Evolutionary conservation across 2,113 vertebrate species (phyloP), one percentile per base, ranked within the genome.

Genomic region (Oryzias melastigma): DNA sequence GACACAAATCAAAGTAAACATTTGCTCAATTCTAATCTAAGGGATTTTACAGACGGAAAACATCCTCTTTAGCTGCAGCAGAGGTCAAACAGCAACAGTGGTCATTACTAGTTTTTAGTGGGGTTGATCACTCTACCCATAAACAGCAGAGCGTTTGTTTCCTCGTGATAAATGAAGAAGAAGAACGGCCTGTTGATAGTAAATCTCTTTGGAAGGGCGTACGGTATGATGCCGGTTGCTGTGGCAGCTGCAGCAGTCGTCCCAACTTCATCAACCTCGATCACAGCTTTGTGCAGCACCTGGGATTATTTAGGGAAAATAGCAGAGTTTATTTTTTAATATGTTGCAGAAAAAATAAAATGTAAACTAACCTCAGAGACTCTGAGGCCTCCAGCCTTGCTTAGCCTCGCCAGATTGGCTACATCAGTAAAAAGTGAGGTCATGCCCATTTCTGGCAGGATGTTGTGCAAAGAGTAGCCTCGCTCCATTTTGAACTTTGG

Each of bases 401-500:
- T 93, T 54, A 98, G 82, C 46, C 86, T 89, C 0, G 92, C 89
- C 46, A 97, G 82, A 73, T 95, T 91, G 16, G 95, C 94, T 22
- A 50, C 71, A 51, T 22, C 45, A 8, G 80, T 90, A 69, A 98
- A 98, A 42, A 95, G 45, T 3, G 66, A 87, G 58, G 58, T 65
- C 71, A 98, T 90, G 65, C 94, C 94, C 87, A 97, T 77, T 46
- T 88, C 70, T 22, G 92, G 88, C 15, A 98, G 92, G 27, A 95
- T 51, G 19, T 91, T 73, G 1, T 95, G 93, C 85, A 97, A 85
- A 69, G 91, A 75, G 46, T 96, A 95, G 7, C 92, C 93, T 74
- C 94, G 90, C 52, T 94, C 93, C 86, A 96, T 82, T 86, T 93
- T 95, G 84, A 98, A 95, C 81, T 94, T 95, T 13, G 96, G 95